A percentile compares a stretch with the other conserved stretches of the same genome.
phyloP scores from a whole-genome alignment of 64 coral and sea anemone species.

The Platygyra sinensis region DNA sequence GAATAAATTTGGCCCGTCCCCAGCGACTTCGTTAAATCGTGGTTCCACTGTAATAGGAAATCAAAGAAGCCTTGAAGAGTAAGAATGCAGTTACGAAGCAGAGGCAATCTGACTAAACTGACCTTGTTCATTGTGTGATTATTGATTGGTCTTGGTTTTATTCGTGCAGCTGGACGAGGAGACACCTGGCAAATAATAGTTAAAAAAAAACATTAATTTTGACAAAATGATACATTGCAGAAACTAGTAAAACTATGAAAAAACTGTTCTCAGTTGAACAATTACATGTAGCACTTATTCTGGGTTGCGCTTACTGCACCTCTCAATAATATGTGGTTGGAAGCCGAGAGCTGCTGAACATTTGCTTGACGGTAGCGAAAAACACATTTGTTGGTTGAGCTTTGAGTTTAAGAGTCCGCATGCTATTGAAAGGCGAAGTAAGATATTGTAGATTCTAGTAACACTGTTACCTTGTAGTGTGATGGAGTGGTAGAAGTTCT shows the following conservation, averaged over 20 bases:
- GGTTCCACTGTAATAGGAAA: too few species aligned
- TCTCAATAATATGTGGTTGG: too few species aligned
- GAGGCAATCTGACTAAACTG: neutral
- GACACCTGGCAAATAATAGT: slow-evolving; percentile 60
- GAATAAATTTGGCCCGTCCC: too few species aligned
- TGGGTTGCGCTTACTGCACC: neutral
- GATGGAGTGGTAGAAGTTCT: slow-evolving; percentile 54
- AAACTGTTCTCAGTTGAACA: too few species aligned
- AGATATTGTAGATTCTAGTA: neutral
- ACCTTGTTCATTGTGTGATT: slow-evolving; percentile 89
- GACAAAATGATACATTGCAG: neutral
- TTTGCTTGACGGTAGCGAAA: too few species aligned
- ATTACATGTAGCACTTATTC: neutral
- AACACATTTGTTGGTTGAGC: too few species aligned
- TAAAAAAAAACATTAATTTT: neutral
- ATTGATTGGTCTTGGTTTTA: slow-evolving; percentile 94
- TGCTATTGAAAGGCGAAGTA: too few species aligned
- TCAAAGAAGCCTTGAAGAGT: neutral
- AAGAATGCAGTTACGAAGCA: neutral
- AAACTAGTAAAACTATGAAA: too few species aligned
- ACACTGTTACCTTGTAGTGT: slow-evolving; percentile 76
- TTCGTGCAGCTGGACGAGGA: slow-evolving; percentile 79
- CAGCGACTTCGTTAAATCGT: too few species aligned
- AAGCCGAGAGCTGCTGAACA: too few species aligned
- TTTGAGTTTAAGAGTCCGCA: too few species aligned